Evolutionary conservation across 1,140 invertebrate genomes (phyloP).

Genomic region (Eciton burchellii): DNA sequence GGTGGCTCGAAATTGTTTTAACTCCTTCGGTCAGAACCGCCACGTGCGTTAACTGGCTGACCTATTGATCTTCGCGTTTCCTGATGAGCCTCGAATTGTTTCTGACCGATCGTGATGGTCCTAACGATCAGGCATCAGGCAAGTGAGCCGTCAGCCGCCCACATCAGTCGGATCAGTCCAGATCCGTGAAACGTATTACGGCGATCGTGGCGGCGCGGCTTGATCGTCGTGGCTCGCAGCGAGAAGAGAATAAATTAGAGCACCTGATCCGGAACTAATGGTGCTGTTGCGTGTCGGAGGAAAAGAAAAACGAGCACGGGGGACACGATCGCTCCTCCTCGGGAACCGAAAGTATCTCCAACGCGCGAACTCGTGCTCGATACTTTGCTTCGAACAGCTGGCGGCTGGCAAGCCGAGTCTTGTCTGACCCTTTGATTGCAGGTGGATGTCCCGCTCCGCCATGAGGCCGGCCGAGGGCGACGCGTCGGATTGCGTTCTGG

Average conservation of each 20-base stretch:
- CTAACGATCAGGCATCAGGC: too few relatives aligned
- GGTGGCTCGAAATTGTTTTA: slow-evolving; percentile 32
- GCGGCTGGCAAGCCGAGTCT: not conserved
- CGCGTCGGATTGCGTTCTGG: slow-evolving; percentile 91
- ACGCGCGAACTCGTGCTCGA: not conserved
- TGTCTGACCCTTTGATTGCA: slow-evolving; percentile 75
- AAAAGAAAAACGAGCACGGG: not conserved
- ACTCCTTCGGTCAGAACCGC: not conserved
- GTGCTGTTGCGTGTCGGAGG: slow-evolving; percentile 40
- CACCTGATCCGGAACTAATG: slow-evolving; percentile 45
- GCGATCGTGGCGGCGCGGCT: slow-evolving; percentile 44
- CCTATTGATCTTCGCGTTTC: not conserved
- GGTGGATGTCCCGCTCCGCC: slow-evolving; percentile 91
- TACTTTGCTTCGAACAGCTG: slow-evolving; percentile 8
- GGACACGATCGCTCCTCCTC: slow-evolving; percentile 31
- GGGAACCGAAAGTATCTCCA: not conserved
- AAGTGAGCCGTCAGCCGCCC: too few relatives aligned
- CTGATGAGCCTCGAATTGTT: not conserved
- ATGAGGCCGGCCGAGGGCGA: slow-evolving; percentile 92
- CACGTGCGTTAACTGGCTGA: slow-evolving; percentile 4
- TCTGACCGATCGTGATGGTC: not conserved
- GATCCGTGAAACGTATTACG: not conserved
- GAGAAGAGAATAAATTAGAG: slow-evolving; percentile 60
- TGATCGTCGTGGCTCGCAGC: slow-evolving; percentile 42
- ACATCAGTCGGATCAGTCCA: too few relatives aligned